Percentiles rank a stretch among this genome's conserved stretches.
These are phyloP conservation scores for Buphagus erythrorhynchus DNA, from an alignment of 2,797 vertebrate species.

Conservation along the genomic window DNA sequence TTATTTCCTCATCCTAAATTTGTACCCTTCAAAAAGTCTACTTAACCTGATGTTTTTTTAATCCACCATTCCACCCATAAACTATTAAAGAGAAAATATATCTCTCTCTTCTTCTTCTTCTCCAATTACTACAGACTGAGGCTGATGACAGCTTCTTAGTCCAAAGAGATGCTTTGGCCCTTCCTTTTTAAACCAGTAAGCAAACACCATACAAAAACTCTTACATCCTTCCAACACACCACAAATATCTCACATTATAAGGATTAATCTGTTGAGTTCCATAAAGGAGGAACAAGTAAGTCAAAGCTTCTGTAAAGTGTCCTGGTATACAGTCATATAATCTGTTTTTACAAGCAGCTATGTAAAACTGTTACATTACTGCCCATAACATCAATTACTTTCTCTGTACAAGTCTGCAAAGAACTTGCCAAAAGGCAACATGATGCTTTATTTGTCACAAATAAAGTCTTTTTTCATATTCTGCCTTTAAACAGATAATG, in stretches of 20 bases:
- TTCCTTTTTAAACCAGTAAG: not conserved
- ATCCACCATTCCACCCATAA: not conserved
- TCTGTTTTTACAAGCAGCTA: not conserved
- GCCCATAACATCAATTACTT: not conserved
- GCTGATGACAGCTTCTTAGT: not conserved
- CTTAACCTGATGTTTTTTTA: not conserved
- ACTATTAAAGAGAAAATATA: not conserved
- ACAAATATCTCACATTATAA: not conserved
- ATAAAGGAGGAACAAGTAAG: not conserved
- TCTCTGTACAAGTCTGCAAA: not conserved
- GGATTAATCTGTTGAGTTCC: not conserved
- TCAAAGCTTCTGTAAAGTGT: not conserved
- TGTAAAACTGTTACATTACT: not conserved
- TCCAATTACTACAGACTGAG: not conserved
- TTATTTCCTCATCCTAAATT: not conserved
- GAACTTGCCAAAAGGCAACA: not conserved
- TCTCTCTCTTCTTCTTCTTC: not conserved
- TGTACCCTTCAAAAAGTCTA: not conserved
- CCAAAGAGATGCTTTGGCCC: not conserved
- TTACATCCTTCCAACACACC: not conserved
- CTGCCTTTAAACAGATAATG: not conserved
- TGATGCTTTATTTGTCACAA: not conserved
- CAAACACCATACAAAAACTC: not conserved
- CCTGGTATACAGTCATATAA: not conserved
- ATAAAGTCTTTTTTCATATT: not conserved